Evolutionary conservation across 2,888 invertebrate species (phyloP).

Genomic region (Apotomis capreana): DNA sequence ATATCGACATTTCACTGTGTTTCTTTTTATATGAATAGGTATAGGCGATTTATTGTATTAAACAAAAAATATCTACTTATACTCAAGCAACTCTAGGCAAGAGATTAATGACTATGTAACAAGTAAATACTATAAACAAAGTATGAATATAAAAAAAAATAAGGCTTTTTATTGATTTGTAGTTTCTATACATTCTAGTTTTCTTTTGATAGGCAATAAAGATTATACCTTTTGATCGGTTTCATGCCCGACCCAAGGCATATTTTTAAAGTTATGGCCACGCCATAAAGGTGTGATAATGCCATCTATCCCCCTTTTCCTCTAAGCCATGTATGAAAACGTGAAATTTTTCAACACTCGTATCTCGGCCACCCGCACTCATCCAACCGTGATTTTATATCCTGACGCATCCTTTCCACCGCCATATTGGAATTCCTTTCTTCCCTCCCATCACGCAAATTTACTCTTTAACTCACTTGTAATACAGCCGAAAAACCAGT

Average conservation of each 20-base stretch:
- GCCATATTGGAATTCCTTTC: conserved; percentile 73
- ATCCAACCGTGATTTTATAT: conserved; percentile 73
- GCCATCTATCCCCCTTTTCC: conserved; percentile 47
- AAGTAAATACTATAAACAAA: no score
- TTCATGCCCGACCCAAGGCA: not conserved
- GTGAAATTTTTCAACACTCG: conserved; percentile 47
- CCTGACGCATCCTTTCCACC: conserved; percentile 70
- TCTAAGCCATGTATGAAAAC: conserved; percentile 55
- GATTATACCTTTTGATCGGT: not conserved
- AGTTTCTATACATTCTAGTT: no score
- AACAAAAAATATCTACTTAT: no score
- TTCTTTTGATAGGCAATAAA: not conserved
- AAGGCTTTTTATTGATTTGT: no score
- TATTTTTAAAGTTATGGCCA: not conserved
- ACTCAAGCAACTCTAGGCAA: no score
- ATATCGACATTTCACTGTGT: no score
- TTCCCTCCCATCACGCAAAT: conserved; percentile 54
- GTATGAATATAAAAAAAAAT: no score
- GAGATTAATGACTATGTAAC: no score
- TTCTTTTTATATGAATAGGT: no score
- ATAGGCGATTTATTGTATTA: no score
- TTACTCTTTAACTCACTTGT: conserved; percentile 54
- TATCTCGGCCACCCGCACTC: conserved; percentile 70
- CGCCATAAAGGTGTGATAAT: conserved; percentile 18
- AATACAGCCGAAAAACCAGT: conserved; percentile 54